Percentiles rank a stretch among this genome's conserved stretches.
Evolutionary conservation across 2,888 invertebrate species (phyloP).

Genomic region (Cephonodes hylas): DNA sequence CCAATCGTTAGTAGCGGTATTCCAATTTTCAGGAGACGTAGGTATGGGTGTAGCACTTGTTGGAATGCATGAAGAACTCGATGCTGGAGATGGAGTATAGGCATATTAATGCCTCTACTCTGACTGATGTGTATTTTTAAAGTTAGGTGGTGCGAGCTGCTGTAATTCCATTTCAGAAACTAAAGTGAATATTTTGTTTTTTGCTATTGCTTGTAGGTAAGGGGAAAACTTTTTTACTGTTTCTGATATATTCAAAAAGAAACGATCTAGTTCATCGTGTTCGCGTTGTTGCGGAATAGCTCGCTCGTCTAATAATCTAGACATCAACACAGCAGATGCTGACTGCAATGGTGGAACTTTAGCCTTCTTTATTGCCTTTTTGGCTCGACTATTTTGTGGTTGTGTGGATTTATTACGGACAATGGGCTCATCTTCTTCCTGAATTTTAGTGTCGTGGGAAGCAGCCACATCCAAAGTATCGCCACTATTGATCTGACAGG

Average conservation of each 20-base stretch:
- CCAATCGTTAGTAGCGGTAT: too few species aligned
- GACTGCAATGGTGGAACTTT: neutral
- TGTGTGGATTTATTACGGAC: slow-evolving; percentile 13
- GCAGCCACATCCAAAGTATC: too few species aligned
- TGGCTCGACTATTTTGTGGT: neutral
- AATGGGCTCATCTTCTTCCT: too few species aligned
- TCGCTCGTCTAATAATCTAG: neutral
- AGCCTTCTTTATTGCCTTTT: neutral
- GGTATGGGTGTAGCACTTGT: neutral
- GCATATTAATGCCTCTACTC: neutral
- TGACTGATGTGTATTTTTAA: too few species aligned
- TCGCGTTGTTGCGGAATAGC: too few species aligned
- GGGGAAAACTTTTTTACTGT: slow-evolving; percentile 27
- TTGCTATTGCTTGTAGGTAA: slow-evolving; percentile 23
- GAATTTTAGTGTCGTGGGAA: too few species aligned
- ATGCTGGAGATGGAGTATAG: neutral
- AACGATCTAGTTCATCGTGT: slow-evolving; percentile 25
- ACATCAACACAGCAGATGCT: neutral
- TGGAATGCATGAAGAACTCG: neutral
- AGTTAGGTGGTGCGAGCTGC: slow-evolving; percentile 16
- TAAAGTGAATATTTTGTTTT: slow-evolving; percentile 24
- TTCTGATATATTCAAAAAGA: slow-evolving; percentile 27
- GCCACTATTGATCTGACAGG: too few species aligned
- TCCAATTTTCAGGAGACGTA: neutral
- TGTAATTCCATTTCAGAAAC: slow-evolving; percentile 24